phyloP scores from a whole-genome alignment of 2,113 vertebrate genomes.

The Mus pahari region DNA sequence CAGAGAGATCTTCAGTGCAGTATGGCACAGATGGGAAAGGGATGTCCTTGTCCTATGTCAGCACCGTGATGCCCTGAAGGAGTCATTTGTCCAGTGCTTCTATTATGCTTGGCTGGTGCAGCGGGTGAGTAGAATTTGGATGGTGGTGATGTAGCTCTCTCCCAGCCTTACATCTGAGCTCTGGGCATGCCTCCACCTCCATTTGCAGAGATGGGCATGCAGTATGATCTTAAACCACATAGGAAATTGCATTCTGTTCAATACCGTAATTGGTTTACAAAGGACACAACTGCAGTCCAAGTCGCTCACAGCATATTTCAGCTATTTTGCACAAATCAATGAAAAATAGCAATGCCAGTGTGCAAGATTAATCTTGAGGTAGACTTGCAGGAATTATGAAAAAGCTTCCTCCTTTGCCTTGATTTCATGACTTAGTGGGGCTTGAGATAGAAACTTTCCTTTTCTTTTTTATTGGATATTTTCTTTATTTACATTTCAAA shows the following conservation, averaged over 20 bases:
- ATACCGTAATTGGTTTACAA: neutral
- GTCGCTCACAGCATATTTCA: neutral
- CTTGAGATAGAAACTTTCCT: neutral
- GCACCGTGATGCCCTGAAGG: neutral
- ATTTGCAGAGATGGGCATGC: neutral
- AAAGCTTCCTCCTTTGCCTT: neutral
- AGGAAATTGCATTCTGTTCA: neutral
- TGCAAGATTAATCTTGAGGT: neutral
- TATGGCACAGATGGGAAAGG: no score
- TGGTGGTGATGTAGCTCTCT: neutral
- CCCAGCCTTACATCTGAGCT: neutral
- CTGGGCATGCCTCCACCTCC: neutral
- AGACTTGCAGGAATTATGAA: neutral
- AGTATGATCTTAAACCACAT: neutral
- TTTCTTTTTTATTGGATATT: no score
- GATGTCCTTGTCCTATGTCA: neutral
- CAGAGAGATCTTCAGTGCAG: neutral
- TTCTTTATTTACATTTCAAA: no score
- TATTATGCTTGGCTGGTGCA: neutral
- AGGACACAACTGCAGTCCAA: neutral
- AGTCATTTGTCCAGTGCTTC: neutral
- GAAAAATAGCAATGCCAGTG: neutral
- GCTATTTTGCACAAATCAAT: neutral
- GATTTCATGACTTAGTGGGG: neutral
- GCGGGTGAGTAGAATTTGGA: neutral